Percentiles rank a stretch among this genome's conserved stretches.
Conservation (phyloP, 2,888 invertebrate species). For the Nipponacmea schrenckii region DNA sequence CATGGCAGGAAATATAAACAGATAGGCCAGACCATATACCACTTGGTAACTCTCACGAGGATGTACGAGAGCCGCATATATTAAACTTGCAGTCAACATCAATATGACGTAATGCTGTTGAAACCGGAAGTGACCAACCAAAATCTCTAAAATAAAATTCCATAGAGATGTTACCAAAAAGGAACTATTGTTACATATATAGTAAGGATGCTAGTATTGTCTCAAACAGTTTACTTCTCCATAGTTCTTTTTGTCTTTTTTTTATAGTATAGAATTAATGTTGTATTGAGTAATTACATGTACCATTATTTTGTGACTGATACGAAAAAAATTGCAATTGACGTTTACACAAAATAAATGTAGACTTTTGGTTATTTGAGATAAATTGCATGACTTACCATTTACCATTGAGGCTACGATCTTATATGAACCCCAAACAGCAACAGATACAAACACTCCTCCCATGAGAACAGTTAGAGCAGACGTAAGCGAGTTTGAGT, state of each 20-base stretch:
- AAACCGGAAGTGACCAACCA: conserved; percentile 37
- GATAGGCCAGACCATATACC: conserved; percentile 44
- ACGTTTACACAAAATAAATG: too few relatives aligned
- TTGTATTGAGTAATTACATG: neutral
- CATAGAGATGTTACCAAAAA: too few relatives aligned
- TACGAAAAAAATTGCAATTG: too few relatives aligned
- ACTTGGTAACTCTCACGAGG: conserved; percentile 43
- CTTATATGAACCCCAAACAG: conserved; percentile 37
- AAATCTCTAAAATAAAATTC: conserved; percentile 33
- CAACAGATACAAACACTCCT: conserved; percentile 32
- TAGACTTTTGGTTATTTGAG: neutral
- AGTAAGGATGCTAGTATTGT: too few relatives aligned
- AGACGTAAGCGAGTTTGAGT: conserved; percentile 30
- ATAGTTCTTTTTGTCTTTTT: too few relatives aligned
- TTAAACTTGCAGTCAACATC: conserved; percentile 43
- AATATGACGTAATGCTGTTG: conserved; percentile 50
- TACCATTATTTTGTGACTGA: too few relatives aligned
- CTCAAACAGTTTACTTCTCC: too few relatives aligned
- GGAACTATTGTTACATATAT: too few relatives aligned
- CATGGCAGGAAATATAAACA: conserved; percentile 54
- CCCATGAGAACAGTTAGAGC: conserved; percentile 35
- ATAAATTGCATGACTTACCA: conserved; percentile 24
- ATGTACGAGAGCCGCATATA: conserved; percentile 45
- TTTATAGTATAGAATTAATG: too few relatives aligned
- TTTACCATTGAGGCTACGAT: conserved; percentile 32